Evolutionary conservation across 2,888 invertebrate species (phyloP).

Genomic region (Himalopsyche japonica): DNA sequence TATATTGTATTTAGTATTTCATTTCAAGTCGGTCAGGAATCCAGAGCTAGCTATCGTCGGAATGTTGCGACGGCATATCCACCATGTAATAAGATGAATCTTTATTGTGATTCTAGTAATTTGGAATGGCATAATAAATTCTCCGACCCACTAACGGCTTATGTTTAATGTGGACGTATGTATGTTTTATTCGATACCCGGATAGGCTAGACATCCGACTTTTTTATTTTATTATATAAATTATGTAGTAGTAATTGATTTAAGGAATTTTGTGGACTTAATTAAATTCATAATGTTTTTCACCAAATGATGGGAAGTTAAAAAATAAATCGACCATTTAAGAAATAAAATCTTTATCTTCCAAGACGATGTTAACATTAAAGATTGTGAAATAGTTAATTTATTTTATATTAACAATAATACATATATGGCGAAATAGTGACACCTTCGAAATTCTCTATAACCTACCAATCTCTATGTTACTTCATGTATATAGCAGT

Average conservation of each 20-base stretch:
- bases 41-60: not conserved
- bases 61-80: not conserved
- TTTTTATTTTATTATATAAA: not conserved
- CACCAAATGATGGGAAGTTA: no score
- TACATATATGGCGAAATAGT: no score
- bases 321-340: no score
- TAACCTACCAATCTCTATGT: no score
- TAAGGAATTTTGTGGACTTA: no score
- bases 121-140: slow-evolving; percentile 1
- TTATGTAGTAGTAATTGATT: not conserved
- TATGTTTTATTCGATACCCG: not conserved
- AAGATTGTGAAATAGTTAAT: no score
- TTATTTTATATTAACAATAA: no score
- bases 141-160: slow-evolving; percentile 2
- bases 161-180: not conserved
- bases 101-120: slow-evolving; percentile 1
- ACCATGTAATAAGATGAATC: slow-evolving; percentile 4
- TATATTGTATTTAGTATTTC: not conserved
- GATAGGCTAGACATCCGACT: not conserved
- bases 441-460: no score
- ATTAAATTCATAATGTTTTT: no score
- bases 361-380: no score
- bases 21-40: not conserved
- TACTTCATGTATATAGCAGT: no score
- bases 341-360: no score